These are phyloP conservation scores for Stegostoma tigrinum DNA, from an alignment of 2,113 vertebrate species.

Conservation along the genomic window DNA sequence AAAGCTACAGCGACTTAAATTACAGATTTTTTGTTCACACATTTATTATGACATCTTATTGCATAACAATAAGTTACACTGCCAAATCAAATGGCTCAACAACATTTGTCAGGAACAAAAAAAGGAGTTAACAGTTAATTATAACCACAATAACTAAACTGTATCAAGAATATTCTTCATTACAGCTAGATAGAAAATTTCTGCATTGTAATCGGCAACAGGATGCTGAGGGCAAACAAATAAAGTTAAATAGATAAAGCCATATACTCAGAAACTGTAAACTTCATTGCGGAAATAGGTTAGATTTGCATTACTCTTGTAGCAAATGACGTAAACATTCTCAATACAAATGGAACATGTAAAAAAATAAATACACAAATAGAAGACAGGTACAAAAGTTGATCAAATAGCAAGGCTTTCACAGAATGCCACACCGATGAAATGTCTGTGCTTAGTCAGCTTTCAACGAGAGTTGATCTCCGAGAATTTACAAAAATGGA, in stretches of 20 bases:
- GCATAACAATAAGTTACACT: slow-evolving; percentile 34
- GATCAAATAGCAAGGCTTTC: slow-evolving; percentile 60
- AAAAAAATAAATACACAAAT: slow-evolving; percentile 75
- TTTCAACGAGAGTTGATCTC: slow-evolving; percentile 49
- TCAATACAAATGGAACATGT: slow-evolving; percentile 53
- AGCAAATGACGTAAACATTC: slow-evolving; percentile 48
- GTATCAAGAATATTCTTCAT: slow-evolving; percentile 31
- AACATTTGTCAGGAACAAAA: slow-evolving; percentile 26
- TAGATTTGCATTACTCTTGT: slow-evolving; percentile 42
- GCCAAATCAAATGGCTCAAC: slow-evolving; percentile 25
- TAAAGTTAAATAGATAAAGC: slow-evolving; percentile 26
- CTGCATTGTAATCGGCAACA: slow-evolving; percentile 1
- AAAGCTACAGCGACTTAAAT: background rate
- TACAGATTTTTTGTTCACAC: background rate
- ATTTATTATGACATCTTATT: slow-evolving; percentile 30
- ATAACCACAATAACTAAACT: slow-evolving; percentile 34
- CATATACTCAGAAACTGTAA: slow-evolving; percentile 34
- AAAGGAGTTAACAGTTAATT: slow-evolving; percentile 35
- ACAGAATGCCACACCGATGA: slow-evolving; percentile 57
- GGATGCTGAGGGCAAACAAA: background rate
- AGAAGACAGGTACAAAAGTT: slow-evolving; percentile 59
- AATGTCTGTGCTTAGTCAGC: slow-evolving; percentile 51
- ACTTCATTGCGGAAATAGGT: slow-evolving; percentile 31
- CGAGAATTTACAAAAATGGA: slow-evolving; percentile 45
- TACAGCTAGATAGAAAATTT: slow-evolving; percentile 29